Evolutionary conservation across 2,797 vertebrate species (phyloP).

Genomic region (Neosalanx taihuensis): DNA sequence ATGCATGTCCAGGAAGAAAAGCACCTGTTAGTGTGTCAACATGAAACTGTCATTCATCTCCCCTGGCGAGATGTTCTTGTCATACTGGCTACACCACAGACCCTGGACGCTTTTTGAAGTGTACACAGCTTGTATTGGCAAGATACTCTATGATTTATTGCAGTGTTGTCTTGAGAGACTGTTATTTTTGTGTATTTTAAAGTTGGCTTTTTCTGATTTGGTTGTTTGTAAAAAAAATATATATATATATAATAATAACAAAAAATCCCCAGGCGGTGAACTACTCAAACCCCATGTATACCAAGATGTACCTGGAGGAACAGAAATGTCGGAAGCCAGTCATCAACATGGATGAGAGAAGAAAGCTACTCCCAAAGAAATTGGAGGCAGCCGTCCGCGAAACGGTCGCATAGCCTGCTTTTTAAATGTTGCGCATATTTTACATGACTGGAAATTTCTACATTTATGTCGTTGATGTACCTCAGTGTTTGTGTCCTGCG

Average conservation of each 20-base stretch:
- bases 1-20: background rate
- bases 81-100: background rate
- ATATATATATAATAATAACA: constrained; percentile 21
- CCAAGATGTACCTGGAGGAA: constrained; percentile 82
- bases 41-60: background rate
- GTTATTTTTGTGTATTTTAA: background rate
- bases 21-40: constrained; percentile 14
- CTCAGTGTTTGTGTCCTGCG: constrained; percentile 67
- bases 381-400: constrained; percentile 84
- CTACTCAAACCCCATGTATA: constrained; percentile 83
- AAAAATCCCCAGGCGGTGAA: constrained; percentile 74
- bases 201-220: background rate
- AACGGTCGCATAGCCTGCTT: constrained; percentile 79
- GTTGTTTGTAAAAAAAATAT: background rate
- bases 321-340: constrained; percentile 83
- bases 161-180: background rate
- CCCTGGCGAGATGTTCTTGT: constrained; percentile 7
- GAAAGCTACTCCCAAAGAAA: constrained; percentile 89
- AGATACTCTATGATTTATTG: background rate
- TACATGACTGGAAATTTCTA: constrained; percentile 83
- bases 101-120: background rate
- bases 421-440: constrained; percentile 67
- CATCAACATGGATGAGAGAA: constrained; percentile 80
- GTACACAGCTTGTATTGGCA: background rate
- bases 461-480: constrained; percentile 74